Percentiles rank a stretch among this genome's conserved stretches.
phyloP scores from a whole-genome alignment of 2,113 vertebrate species.

The Axis porcinus region DNA sequence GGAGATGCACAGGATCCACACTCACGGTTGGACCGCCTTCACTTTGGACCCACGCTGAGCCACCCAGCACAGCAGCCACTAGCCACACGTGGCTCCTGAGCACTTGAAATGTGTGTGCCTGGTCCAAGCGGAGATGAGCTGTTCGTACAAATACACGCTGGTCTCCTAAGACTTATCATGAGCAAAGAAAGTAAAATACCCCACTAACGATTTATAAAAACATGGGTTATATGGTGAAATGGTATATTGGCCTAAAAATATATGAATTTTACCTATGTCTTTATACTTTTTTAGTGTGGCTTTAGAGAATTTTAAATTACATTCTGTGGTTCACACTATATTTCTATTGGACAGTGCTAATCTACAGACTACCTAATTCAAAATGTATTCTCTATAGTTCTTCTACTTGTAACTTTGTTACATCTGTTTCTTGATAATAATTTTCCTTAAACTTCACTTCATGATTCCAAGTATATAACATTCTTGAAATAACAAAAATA shows the following conservation, averaged over 20 bases:
- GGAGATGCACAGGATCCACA: background rate
- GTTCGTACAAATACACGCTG: rapidly evolving
- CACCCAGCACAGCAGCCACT: rapidly evolving
- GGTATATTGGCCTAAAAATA: background rate
- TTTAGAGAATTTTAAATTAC: background rate
- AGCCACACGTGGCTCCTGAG: background rate
- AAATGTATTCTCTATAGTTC: background rate
- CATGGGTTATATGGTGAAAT: background rate
- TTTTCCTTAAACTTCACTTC: background rate
- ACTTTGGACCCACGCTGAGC: background rate
- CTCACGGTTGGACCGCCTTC: background rate
- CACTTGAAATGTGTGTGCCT: rapidly evolving
- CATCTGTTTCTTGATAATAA: background rate
- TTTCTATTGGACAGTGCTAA: background rate
- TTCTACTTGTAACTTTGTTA: background rate
- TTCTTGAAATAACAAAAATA: background rate
- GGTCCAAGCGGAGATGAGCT: rapidly evolving
- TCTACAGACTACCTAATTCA: background rate
- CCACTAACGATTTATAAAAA: background rate
- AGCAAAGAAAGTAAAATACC: background rate
- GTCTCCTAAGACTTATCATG: background rate
- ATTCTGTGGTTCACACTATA: background rate
- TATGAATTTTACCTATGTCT: background rate
- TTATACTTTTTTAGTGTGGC: background rate
- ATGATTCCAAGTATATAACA: background rate